phyloP scores from a whole-genome alignment of 2,888 invertebrate genomes.

The Aproaerema taeniolella region DNA sequence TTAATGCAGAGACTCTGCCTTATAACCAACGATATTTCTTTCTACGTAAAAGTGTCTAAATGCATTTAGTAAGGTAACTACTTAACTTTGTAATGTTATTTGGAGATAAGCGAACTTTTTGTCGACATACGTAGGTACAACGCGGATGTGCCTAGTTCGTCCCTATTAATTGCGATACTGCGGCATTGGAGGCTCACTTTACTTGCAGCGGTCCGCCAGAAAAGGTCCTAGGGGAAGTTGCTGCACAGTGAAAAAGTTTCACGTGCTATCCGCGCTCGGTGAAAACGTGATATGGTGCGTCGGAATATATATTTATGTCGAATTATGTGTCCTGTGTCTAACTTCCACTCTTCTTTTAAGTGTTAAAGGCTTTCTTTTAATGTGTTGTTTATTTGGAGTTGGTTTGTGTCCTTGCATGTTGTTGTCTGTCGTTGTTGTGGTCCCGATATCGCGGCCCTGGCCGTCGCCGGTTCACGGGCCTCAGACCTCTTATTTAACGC shows the following conservation, averaged over 20 bases:
- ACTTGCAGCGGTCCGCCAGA: constrained; percentile 9
- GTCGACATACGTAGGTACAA: constrained; percentile 16
- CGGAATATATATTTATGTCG: constrained; percentile 6
- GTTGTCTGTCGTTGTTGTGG: constrained; percentile 16
- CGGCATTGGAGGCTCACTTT: constrained; percentile 18
- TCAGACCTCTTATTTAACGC: no score
- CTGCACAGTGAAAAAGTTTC: constrained; percentile 16
- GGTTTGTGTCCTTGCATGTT: constrained; percentile 15
- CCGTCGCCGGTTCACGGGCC: neutral
- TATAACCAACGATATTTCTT: no score
- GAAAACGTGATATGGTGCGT: constrained; percentile 12
- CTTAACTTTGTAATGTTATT: no score
- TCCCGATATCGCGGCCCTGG: constrained; percentile 5
- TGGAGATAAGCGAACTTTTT: no score
- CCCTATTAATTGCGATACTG: constrained; percentile 23
- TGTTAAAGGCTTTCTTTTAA: constrained; percentile 12
- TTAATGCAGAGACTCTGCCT: no score
- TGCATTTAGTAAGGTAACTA: no score
- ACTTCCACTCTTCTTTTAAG: constrained; percentile 6
- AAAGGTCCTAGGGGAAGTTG: constrained; percentile 10
- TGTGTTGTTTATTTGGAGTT: constrained; percentile 15
- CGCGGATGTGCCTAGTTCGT: constrained; percentile 8
- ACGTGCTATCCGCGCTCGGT: constrained; percentile 12
- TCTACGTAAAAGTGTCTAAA: no score
- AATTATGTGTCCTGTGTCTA: constrained; percentile 12